Conservation (phyloP, 2,888 invertebrate genomes). For the Calameuta idolon region DNA sequence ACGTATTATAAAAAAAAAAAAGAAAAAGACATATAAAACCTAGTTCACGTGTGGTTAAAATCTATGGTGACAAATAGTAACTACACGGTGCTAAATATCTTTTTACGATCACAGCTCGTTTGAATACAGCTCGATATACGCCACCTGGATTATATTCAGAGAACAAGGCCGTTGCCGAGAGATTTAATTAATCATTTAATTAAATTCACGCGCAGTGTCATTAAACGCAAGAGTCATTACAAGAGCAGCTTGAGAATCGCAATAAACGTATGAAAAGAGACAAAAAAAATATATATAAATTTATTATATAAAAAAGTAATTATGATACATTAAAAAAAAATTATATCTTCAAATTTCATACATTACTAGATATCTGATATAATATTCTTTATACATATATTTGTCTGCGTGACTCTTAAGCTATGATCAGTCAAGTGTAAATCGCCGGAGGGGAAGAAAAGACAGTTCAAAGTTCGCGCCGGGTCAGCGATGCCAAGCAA, state of each 20-base stretch:
- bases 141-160: neutral
- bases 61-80: neutral
- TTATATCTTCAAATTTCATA: neutral
- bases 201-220: neutral
- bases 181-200: conserved; percentile 27
- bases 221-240: neutral
- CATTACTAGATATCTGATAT: neutral
- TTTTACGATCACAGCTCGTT: neutral
- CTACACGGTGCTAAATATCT: neutral
- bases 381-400: neutral
- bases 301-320: no score
- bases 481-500: conserved; percentile 30
- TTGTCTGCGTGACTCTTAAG: neutral
- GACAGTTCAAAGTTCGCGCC: conserved; percentile 36
- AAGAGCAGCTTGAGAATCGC: neutral
- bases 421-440: neutral
- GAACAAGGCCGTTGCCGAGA: neutral
- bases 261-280: neutral
- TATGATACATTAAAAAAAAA: no score
- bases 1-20: neutral
- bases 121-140: neutral
- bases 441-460: neutral
- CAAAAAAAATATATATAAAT: neutral
- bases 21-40: neutral
- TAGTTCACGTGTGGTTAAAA: neutral